Evolutionary conservation across 1,140 invertebrate genomes (phyloP), one percentile per base, ranked within the genome.

Genomic region (Matsumurasca onukii): DNA sequence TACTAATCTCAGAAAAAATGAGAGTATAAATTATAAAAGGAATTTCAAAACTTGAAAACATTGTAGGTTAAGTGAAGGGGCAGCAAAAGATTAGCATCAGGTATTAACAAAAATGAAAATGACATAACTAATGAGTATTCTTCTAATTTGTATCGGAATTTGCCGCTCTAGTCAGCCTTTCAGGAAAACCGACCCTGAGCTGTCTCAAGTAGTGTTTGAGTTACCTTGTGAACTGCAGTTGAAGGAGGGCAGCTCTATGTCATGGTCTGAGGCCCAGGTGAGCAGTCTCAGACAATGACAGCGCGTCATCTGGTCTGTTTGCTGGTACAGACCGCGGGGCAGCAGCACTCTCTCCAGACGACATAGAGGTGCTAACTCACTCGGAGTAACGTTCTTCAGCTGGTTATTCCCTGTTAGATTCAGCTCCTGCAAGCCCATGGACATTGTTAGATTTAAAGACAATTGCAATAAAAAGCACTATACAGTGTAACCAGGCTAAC

Each of bases 321-420:
- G 31, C 1, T 17, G 3, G 31, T 62, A 68, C 20, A 73, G 20
- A 1, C 25, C 29, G 0, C 31, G 31, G 0, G 73, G 71, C 17
- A 72, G 29, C 17, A 57, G 27, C 9, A 73, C 45, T 1, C 3
- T 68, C 59, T 70, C 45, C n/a, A 73, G 48, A 17, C 70, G 49
- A 31, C 73, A 73, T 22, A 73, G 61, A 0, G 68, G 48, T 5
- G 73, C 69, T 15, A 73, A 39, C 31, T 73, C 55, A 51, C 29
- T n/a, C 3, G 71, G 69, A 17, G 68, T 69, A 1, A 73, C 34
- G 17, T 22, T 31, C 1, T 49, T 25, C 12, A 73, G 31, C 1
- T 70, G 69, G 48, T 73, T 73, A 15, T 39, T 34, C 2, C 62
- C 62, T 0, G 72, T 70, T 1, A 73, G 15, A 20, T 73, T 71